Percentiles rank a stretch among this genome's conserved stretches.
Evolutionary conservation across 2,797 vertebrate species (phyloP).

Genomic region (Halcyon badia): DNA sequence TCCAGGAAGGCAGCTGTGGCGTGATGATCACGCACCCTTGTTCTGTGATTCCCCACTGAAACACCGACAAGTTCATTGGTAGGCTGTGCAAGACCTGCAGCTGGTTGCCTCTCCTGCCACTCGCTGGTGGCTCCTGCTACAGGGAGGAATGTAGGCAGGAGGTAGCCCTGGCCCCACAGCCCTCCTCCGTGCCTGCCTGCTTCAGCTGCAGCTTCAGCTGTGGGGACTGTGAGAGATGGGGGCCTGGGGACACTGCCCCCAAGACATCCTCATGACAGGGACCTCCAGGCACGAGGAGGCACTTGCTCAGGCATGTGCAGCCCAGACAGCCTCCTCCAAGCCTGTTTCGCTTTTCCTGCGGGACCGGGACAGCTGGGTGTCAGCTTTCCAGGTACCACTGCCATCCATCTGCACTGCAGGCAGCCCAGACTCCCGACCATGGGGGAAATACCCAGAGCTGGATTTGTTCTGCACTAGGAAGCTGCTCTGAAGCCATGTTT

Average conservation of each 20-base stretch:
- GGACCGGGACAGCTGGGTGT: background rate
- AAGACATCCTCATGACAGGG: background rate
- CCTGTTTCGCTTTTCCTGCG: background rate
- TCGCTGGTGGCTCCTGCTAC: rapidly evolving
- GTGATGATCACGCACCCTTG: rapidly evolving
- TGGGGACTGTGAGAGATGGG: background rate
- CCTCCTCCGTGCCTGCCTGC: background rate
- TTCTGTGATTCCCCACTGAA: background rate
- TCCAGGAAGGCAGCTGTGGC: background rate
- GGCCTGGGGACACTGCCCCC: background rate
- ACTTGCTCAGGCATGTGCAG: background rate
- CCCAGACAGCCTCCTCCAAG: background rate
- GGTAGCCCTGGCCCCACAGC: background rate
- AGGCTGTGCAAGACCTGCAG: background rate
- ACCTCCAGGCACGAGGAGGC: background rate
- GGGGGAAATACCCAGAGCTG: background rate
- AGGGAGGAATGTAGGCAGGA: rapidly evolving
- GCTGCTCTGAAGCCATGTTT: background rate
- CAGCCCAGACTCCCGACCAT: rapidly evolving
- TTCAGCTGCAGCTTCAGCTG: background rate
- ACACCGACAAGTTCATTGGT: background rate
- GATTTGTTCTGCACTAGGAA: background rate
- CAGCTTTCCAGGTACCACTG: background rate
- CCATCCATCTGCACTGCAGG: background rate
- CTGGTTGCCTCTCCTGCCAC: background rate